Evolutionary conservation across 2,797 vertebrate species (phyloP), one percentile per base, ranked within the genome.

Genomic region (Chelonia mydas): DNA sequence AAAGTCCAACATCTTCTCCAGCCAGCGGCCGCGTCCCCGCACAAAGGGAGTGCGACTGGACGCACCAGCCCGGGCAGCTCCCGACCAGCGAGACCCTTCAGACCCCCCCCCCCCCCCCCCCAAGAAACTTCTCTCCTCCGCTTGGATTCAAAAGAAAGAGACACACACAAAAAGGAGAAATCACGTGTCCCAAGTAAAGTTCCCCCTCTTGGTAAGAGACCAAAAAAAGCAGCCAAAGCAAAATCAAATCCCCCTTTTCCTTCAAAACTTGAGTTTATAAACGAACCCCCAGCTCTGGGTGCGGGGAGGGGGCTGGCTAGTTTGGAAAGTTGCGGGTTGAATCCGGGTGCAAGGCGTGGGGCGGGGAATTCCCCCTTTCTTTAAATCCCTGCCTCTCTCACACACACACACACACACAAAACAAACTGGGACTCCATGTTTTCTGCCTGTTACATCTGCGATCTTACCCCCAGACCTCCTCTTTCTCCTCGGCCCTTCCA

Each of bases 401-500:
- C 87, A 77, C 90, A 25, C 86, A 81, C 76, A 37, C 85, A 13
- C 84, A 37, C 84, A 50, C 61, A 55, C 91, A n/a, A 86, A 89
- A 82, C 88, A 83, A 84, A 7, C 87, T 53, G n/a, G 84, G 95
- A 84, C 95, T 94, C 95, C 95, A 94, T 93, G 91, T 93, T 94
- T 74, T 74, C 85, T 65, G 83, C 90, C 88, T 76, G 86, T 76
- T 86, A 51, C 89, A 88, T 55, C 84, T 49, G 25, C 80, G 65
- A 74, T 78, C 90, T 94, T 89, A 92, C 49, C 49, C 55, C 78
- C 49, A 8, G 31, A 23, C 51, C 85, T 33, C 51, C 87, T 37
- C 37, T 81, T 79, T 76, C 47, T 68, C 80, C 47, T 51, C 47
- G 79, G 23, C 59, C 82, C 65, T 76, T 88, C 83, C 92, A 78